Conservation (phyloP, 2,888 invertebrate genomes). For the Cataglyphis livida region DNA sequence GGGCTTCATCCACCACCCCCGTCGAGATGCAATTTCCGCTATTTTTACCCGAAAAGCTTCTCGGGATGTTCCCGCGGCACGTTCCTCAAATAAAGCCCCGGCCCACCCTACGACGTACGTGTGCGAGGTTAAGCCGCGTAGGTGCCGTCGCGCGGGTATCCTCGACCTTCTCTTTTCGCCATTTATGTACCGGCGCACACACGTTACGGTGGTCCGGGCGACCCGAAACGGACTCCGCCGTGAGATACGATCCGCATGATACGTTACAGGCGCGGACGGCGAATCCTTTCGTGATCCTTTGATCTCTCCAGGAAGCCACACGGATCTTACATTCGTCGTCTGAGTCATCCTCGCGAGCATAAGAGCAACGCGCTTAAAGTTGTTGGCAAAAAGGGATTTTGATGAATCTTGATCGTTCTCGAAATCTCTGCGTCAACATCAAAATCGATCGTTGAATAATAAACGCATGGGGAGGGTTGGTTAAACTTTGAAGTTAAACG, state of each 20-base stretch:
- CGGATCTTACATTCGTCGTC: slow-evolving; percentile 8
- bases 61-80: slow-evolving; percentile 82
- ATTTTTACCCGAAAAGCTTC: slow-evolving; percentile 85
- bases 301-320: slow-evolving; percentile 52
- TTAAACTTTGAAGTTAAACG: not conserved
- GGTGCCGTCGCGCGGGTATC: slow-evolving; percentile 35
- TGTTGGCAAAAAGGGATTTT: slow-evolving; percentile 41
- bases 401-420: slow-evolving; percentile 28
- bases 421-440: not conserved
- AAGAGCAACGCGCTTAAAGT: slow-evolving; percentile 10
- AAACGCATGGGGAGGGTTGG: not conserved
- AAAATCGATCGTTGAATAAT: slow-evolving; percentile 3
- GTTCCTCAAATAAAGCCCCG: slow-evolving; percentile 84
- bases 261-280: slow-evolving; percentile 5
- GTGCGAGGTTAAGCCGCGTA: slow-evolving; percentile 55
- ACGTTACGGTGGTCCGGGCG: not conserved
- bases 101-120: slow-evolving; percentile 62
- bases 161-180: slow-evolving; percentile 23
- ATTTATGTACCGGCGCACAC: slow-evolving; percentile 30
- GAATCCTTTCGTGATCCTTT: slow-evolving; percentile 58
- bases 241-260: not conserved
- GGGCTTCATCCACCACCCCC: slow-evolving; percentile 79
- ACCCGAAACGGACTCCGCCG: not conserved
- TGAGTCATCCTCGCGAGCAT: slow-evolving; percentile 27
- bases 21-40: slow-evolving; percentile 85